Conservation (phyloP, 2,888 invertebrate species). For the Troilus luridus region DNA sequence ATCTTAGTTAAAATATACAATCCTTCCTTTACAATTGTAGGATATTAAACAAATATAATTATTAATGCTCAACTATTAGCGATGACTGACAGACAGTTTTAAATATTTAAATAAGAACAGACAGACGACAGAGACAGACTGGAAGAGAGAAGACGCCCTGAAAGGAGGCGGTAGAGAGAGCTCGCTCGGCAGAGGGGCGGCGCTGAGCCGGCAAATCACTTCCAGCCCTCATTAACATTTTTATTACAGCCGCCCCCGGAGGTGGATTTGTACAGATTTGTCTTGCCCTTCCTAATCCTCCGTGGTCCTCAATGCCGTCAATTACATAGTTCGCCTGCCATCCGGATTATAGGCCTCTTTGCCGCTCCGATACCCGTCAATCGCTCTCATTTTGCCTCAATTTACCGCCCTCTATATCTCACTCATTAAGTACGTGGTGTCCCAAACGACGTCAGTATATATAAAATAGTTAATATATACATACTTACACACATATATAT, state of each 20-base stretch:
- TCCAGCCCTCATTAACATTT: constrained; percentile 52
- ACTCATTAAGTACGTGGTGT: background rate
- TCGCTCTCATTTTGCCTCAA: background rate
- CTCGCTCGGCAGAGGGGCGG: background rate
- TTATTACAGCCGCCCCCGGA: constrained; percentile 43
- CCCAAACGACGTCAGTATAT: background rate
- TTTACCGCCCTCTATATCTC: background rate
- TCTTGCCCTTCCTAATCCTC: constrained; percentile 27
- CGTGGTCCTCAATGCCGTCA: constrained; percentile 6
- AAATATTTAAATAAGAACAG: background rate
- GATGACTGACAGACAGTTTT: background rate
- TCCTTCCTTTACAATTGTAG: background rate
- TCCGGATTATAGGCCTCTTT: constrained; percentile 15
- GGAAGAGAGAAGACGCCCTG: background rate
- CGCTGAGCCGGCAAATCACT: constrained; percentile 52
- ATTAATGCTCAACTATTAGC: background rate
- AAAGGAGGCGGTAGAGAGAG: background rate
- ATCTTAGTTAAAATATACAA: too few relatives aligned
- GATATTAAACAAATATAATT: background rate
- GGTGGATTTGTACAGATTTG: constrained; percentile 51
- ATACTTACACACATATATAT: too few relatives aligned
- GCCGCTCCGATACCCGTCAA: background rate
- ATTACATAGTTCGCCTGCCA: constrained; percentile 7
- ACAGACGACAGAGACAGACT: background rate
- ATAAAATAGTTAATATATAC: too few relatives aligned